phyloP scores from a whole-genome alignment of 2,113 vertebrate species.

The Heteronetta atricapilla region DNA sequence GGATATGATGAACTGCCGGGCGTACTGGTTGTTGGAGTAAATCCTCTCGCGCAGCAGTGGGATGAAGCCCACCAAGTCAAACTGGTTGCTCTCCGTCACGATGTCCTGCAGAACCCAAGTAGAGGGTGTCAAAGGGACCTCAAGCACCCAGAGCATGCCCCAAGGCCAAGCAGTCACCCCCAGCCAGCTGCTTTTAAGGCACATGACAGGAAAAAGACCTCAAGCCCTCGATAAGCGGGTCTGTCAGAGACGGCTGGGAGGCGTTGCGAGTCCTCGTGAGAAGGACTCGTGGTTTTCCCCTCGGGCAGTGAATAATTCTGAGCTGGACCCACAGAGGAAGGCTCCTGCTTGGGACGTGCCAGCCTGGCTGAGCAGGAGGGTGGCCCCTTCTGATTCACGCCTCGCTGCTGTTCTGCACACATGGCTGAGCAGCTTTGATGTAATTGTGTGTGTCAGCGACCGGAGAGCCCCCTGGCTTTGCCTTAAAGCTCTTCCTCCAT shows the following conservation, averaged over 20 bases:
- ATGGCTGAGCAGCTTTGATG: not conserved
- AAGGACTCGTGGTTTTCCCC: not conserved
- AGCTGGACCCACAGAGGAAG: not conserved
- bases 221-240: not conserved
- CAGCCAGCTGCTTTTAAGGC: not conserved
- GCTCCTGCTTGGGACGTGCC: not conserved
- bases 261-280: not conserved
- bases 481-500: not conserved
- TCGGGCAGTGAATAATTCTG: not conserved
- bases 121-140: not conserved
- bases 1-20: slow-evolving; percentile 97
- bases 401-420: not conserved
- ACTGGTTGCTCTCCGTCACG: slow-evolving; percentile 95
- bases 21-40: slow-evolving; percentile 98
- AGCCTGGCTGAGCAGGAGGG: not conserved
- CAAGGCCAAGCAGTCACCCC: accelerated
- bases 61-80: slow-evolving; percentile 96
- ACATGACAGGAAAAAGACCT: not conserved
- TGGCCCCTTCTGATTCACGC: not conserved
- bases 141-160: not conserved
- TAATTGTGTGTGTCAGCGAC: not conserved
- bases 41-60: slow-evolving; percentile 94
- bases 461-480: not conserved
- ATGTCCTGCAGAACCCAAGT: slow-evolving; percentile 84
- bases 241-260: not conserved